Evolutionary conservation across 1,140 invertebrate species (phyloP), one percentile per base, ranked within the genome.

Genomic region (Olivierus martensii): DNA sequence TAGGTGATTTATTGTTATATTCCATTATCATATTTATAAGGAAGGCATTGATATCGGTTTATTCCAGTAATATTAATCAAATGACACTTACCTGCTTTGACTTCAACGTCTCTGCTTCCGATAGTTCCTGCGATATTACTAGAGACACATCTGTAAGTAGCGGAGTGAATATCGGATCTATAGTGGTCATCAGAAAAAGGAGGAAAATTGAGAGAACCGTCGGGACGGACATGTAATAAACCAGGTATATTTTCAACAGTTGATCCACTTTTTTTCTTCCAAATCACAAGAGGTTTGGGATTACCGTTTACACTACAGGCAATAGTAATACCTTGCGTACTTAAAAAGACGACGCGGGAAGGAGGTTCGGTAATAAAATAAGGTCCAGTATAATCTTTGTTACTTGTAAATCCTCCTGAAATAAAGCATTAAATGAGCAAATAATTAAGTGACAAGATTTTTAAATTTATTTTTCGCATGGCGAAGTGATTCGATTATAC

Each of bases 281-380:
- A 96, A 58, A 91, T 89, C 59, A 94, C 85, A 66, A 87, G 83
- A 42, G 90, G 87, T 60, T 84, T 78, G 10, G 90, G 91, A 60
- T 83, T 83, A 60, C 90, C 91, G 66, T 83, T 78, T 1, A 89
- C 87, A 61, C 85, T 82, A 69, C 91, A 96, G 69, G 90, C 85
- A 44, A 96, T 84, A 58, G 84, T 80, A 53, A 87, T 83, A 62
- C 89, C 90, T 28, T 87, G 91, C 44, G 87, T 89, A 69, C 49
- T 54, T 21, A 46, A 54, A 46, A 54, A 54, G n/a, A 15, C 45
- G 15, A 54, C 39, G 15, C 15, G 9, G 21, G 49, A 46, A 11
- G 46, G 38, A 17, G 53, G 46, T 49, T 54, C 53, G 15, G 21
- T 46, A 45, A 36, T 42, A 36, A 54, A 54, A 46, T 49, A 49